Evolutionary conservation across 2,113 vertebrate species (phyloP).

Genomic region (Oreochromis spilurus): DNA sequence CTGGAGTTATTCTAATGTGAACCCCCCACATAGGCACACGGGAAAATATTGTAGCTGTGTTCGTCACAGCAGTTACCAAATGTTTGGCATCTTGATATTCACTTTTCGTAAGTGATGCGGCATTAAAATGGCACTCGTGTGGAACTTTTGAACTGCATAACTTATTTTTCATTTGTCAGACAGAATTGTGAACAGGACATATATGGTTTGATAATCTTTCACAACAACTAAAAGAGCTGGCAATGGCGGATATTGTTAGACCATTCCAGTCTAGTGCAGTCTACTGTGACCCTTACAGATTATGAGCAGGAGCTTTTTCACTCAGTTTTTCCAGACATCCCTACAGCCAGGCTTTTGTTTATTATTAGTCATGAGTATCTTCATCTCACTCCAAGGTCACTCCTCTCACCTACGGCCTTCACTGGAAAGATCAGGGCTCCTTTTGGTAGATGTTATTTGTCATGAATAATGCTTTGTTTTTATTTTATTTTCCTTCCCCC

Average conservation of each 20-base stretch:
- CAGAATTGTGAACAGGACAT: neutral
- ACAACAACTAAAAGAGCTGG: neutral
- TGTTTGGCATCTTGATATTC: neutral
- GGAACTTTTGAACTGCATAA: neutral
- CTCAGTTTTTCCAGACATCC: slow-evolving; percentile 1
- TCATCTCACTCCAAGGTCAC: neutral
- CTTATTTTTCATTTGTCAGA: neutral
- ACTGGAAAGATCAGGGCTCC: neutral
- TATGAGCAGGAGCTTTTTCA: slow-evolving; percentile 20
- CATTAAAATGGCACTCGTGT: neutral
- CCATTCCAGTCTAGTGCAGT: neutral
- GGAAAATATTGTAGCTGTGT: neutral
- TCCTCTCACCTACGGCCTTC: neutral
- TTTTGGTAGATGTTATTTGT: neutral
- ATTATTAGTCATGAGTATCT: neutral
- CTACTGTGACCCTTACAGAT: neutral
- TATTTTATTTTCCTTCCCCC: neutral
- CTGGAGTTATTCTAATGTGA: slow-evolving; percentile 36
- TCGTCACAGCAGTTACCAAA: neutral
- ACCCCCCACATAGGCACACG: neutral
- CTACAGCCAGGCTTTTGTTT: slow-evolving; percentile 26
- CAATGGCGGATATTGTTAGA: neutral
- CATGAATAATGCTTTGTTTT: neutral
- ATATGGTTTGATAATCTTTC: neutral
- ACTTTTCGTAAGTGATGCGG: neutral